These are phyloP conservation scores for Drosophila merina DNA, from an alignment of 2,888 invertebrate genomes.

Conservation along the genomic window DNA sequence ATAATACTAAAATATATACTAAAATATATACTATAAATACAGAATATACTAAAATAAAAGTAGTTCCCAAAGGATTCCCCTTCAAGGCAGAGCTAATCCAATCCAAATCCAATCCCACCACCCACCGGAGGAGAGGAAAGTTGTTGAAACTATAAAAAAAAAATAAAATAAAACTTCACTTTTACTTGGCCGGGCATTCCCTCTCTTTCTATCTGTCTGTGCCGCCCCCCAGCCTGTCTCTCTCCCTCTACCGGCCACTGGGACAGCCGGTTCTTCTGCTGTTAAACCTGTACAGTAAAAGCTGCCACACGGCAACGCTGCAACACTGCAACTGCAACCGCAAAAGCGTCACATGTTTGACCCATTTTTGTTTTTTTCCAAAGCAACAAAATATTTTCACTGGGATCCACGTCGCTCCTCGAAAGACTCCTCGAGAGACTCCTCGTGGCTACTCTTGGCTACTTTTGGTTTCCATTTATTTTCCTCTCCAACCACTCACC, in stretches of 20 bases:
- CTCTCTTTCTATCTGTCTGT: not conserved
- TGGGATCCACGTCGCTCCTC: not conserved
- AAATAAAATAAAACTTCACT: constrained; percentile 61
- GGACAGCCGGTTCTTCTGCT: constrained; percentile 38
- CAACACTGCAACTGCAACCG: constrained; percentile 21
- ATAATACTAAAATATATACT: too few relatives aligned
- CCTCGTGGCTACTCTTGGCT: not conserved
- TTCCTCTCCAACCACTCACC: not conserved
- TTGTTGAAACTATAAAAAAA: constrained; percentile 59
- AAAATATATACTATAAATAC: not conserved
- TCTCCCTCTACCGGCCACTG: constrained; percentile 21
- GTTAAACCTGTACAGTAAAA: constrained; percentile 64
- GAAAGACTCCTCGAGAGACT: too few relatives aligned
- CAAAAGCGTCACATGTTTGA: constrained; percentile 59
- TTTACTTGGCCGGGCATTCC: constrained; percentile 43
- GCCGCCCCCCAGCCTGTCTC: constrained; percentile 1
- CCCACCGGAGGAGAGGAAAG: constrained; percentile 44
- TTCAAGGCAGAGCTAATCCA: constrained; percentile 18
- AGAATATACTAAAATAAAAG: too few relatives aligned
- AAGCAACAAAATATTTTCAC: constrained; percentile 2
- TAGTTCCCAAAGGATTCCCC: not conserved
- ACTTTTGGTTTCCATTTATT: constrained; percentile 5
- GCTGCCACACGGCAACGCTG: constrained; percentile 10
- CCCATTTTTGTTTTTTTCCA: constrained; percentile 48
- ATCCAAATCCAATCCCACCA: constrained; percentile 10